Conservation (phyloP, 2,113 vertebrate species). For the Symphodus melops region DNA sequence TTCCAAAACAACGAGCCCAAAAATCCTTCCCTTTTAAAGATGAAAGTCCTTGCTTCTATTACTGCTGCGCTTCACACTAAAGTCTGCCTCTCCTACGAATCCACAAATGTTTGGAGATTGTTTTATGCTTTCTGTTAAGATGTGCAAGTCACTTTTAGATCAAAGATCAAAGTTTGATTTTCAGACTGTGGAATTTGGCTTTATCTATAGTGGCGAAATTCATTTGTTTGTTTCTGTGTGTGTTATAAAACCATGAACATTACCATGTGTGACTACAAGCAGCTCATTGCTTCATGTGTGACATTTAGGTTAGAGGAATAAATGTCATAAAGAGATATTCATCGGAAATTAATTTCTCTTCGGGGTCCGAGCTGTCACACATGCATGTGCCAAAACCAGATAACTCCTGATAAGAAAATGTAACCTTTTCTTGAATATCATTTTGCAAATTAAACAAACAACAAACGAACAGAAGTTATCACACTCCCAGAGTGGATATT, state of each 20-base stretch:
- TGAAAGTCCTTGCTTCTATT: conserved; percentile 52
- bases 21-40: conserved; percentile 54
- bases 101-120: neutral
- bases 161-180: neutral
- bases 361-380: conserved; percentile 51
- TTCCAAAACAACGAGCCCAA: conserved; percentile 42
- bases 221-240: conserved; percentile 31
- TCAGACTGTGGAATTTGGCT: conserved; percentile 1
- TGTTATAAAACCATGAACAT: conserved; percentile 22
- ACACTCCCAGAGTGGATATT: conserved; percentile 6
- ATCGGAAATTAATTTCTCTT: conserved; percentile 77
- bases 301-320: conserved; percentile 58
- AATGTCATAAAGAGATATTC: conserved; percentile 72
- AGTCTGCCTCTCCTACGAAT: conserved; percentile 9
- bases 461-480: conserved; percentile 35
- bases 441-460: conserved; percentile 51
- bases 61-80: conserved; percentile 31
- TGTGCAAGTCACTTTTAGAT: conserved; percentile 11
- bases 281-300: conserved; percentile 48
- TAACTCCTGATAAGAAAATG: conserved; percentile 70
- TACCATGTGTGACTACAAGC: conserved; percentile 45
- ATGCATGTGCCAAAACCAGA: conserved; percentile 58
- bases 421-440: conserved; percentile 58
- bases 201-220: neutral
- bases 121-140: conserved; percentile 23